phyloP scores from a whole-genome alignment of 2,888 invertebrate species.

The Amblyjoppa proteus region DNA sequence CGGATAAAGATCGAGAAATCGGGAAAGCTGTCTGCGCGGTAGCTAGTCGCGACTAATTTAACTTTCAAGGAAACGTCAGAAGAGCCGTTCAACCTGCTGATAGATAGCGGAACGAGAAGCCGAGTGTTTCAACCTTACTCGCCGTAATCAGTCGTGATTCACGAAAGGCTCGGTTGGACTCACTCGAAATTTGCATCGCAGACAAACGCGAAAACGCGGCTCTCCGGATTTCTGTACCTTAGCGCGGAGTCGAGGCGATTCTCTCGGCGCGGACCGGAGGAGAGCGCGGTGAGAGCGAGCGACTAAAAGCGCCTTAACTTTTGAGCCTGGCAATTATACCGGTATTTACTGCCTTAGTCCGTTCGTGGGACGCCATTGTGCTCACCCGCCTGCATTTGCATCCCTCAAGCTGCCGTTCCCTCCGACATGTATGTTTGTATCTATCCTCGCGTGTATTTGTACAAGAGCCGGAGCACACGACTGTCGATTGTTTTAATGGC shows the following conservation, averaged over 20 bases:
- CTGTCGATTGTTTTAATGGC: slow-evolving; percentile 83
- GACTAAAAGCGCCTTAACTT: slow-evolving; percentile 73
- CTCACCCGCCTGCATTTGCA: slow-evolving; percentile 79
- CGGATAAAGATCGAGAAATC: slow-evolving; percentile 45
- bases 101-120: slow-evolving; percentile 21
- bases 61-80: slow-evolving; percentile 44
- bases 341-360: slow-evolving; percentile 82
- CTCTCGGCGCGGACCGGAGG: background rate
- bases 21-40: slow-evolving; percentile 8
- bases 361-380: slow-evolving; percentile 80
- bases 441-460: slow-evolving; percentile 3
- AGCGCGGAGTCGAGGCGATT: slow-evolving; percentile 27
- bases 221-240: background rate
- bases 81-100: slow-evolving; percentile 13
- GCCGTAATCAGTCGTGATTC: slow-evolving; percentile 30
- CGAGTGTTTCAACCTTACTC: slow-evolving; percentile 7
- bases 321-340: slow-evolving; percentile 82
- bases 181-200: slow-evolving; percentile 62
- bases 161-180: slow-evolving; percentile 6
- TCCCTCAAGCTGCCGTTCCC: slow-evolving; percentile 73
- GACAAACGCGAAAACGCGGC: slow-evolving; percentile 50
- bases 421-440: slow-evolving; percentile 49
- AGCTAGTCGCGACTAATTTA: slow-evolving; percentile 49
- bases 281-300: slow-evolving; percentile 24
- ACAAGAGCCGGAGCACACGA: slow-evolving; percentile 67